Evolutionary conservation across 1,140 invertebrate species (phyloP).

Genomic region (Lycorma delicatula): DNA sequence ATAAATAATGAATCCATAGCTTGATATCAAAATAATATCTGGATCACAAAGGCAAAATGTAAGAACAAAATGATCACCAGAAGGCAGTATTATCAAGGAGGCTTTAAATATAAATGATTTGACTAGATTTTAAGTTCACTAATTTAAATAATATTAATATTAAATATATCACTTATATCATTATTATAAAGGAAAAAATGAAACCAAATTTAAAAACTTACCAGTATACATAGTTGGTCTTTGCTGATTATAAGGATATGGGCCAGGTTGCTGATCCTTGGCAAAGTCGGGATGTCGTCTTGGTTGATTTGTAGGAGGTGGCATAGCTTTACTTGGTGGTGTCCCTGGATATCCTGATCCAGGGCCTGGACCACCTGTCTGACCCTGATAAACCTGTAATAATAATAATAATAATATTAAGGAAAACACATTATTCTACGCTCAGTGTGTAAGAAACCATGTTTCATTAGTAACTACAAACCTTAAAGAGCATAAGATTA

Average conservation of each 20-base stretch:
- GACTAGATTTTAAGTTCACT: no score
- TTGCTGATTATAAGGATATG: constrained; percentile 47
- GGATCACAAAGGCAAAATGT: no score
- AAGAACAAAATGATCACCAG: no score
- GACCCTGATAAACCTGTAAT: constrained; percentile 34
- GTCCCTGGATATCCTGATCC: constrained; percentile 22
- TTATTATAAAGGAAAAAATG: not conserved
- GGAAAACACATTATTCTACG: no score
- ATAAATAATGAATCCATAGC: no score
- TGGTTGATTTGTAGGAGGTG: constrained; percentile 56
- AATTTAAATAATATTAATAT: not conserved
- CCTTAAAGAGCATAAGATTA: no score
- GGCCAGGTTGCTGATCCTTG: constrained; percentile 62
- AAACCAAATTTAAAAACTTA: constrained; percentile 30
- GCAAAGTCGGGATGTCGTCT: constrained; percentile 77
- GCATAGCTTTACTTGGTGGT: constrained; percentile 50
- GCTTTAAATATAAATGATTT: no score
- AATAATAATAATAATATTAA: no score
- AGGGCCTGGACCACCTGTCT: not conserved
- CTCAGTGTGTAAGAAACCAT: constrained; percentile 35
- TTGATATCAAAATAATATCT: no score
- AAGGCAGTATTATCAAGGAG: no score
- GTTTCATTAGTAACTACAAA: constrained; percentile 23
- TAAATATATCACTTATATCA: not conserved
- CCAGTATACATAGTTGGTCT: constrained; percentile 42